Evolutionary conservation across 2,113 vertebrate genomes (phyloP).

Genomic region (Melanerpes formicivorus): DNA sequence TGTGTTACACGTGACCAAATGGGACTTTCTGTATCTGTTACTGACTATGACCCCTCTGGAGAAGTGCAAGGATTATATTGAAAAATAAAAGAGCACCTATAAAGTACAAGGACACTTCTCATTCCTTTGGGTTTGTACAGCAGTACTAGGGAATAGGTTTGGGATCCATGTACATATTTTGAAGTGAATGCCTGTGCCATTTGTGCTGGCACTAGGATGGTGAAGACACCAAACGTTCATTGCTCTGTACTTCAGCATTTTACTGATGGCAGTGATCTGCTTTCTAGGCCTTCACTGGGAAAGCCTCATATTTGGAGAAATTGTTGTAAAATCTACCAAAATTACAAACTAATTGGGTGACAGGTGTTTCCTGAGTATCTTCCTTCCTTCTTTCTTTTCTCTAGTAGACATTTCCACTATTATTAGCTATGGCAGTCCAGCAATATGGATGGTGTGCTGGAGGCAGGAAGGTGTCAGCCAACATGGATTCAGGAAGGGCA

Average conservation of each 20-base stretch:
- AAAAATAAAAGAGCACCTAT: background rate
- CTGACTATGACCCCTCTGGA: background rate
- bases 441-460: accelerated
- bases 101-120: background rate
- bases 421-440: background rate
- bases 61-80: background rate
- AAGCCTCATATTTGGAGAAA: background rate
- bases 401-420: background rate
- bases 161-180: background rate
- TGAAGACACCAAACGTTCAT: background rate
- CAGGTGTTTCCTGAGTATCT: background rate
- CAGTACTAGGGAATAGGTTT: background rate
- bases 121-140: background rate
- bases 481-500: too few relatives aligned
- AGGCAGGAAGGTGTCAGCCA: background rate
- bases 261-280: background rate
- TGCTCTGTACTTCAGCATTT: background rate
- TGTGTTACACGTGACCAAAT: background rate
- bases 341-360: background rate
- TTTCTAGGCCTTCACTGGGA: background rate
- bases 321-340: background rate
- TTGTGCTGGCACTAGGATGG: background rate
- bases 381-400: background rate
- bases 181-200: background rate
- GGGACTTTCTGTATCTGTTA: background rate